Evolutionary conservation across 2,888 invertebrate genomes (phyloP), one percentile per base, ranked within the genome.

Genomic region (Ennomos erosarius): DNA sequence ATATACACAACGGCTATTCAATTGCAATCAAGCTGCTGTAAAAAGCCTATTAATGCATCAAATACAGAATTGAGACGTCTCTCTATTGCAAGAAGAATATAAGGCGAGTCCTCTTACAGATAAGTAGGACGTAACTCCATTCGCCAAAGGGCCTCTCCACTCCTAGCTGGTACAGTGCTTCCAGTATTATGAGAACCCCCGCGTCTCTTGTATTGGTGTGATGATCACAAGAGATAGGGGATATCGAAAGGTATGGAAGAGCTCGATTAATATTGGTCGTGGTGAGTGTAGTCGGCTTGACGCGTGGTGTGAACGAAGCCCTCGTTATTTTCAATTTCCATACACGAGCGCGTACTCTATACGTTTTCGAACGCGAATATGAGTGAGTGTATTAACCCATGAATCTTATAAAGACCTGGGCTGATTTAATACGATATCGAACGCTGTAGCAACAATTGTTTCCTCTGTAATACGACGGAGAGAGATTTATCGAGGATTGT

Each of bases 281-380:
- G 70, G 74, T 74, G 76, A 78, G 81, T 76, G 80, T 81, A 88
- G 85, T 82, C 85, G 84, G 87, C 85, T 84, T 85, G 86, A 84
- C 82, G 88, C 87, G 85, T 85, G 83, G 85, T 87, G 87, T 85
- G 90, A 90, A 89, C 88, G 84, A 81, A 84, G 84, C 81, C 82
- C 89, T 91, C 91, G 89, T 91, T 91, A 92, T 91, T 92, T 91
- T 90, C 90, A 90, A 92, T 92, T 91, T 91, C 89, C 90, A 89
- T 89, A 89, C 88, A 87, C 87, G 85, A 86, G 82, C 88, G 80
- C 84, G 87, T 85, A 81, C 79, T 80, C 83, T 87, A 77, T 84
- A 86, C 82, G 78, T 85, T 85, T 85, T 85, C 83, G 82, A 85
- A 80, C 84, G 81, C 78, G 77, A 81, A 81, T 85, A 83, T 82